Percentiles rank a stretch among this genome's conserved stretches.
These are phyloP conservation scores for Apamea sordens DNA, from an alignment of 2,888 invertebrate genomes.

Conservation along the genomic window DNA sequence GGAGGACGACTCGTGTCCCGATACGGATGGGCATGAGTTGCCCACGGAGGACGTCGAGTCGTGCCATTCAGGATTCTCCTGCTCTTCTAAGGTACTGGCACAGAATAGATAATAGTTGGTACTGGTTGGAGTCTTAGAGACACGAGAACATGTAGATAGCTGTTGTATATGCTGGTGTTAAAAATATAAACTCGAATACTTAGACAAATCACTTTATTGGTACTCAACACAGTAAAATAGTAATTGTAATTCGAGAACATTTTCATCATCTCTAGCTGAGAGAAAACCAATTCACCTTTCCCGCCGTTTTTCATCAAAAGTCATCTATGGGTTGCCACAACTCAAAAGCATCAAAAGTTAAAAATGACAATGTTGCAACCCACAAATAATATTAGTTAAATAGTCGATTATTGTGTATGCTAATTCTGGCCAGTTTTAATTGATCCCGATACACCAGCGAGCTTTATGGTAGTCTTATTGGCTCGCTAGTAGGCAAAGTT, in stretches of 20 bases:
- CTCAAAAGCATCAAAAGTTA: too few relatives aligned
- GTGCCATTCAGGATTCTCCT: constrained; percentile 83
- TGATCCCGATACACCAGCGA: neutral
- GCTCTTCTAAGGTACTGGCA: constrained; percentile 83
- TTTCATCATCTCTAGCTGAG: too few relatives aligned
- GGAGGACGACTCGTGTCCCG: constrained; percentile 77
- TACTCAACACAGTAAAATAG: too few relatives aligned
- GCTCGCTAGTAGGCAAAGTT: neutral
- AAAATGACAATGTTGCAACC: too few relatives aligned
- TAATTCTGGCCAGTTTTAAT: neutral
- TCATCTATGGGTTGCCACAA: too few relatives aligned
- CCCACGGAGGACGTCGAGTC: constrained; percentile 80
- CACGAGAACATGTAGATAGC: neutral
- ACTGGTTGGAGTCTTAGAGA: constrained; percentile 26
- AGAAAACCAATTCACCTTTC: too few relatives aligned
- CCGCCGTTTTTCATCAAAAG: too few relatives aligned
- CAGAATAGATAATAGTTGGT: constrained; percentile 67
- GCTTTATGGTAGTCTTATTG: neutral
- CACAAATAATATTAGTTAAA: too few relatives aligned
- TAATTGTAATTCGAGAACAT: too few relatives aligned
- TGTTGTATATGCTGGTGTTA: neutral
- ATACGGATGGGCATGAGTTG: constrained; percentile 68
- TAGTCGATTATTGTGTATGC: too few relatives aligned
- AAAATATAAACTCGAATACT: too few relatives aligned
- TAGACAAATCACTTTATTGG: too few relatives aligned